Conservation (phyloP, 2,888 invertebrate genomes). For the Epicampocera succincta region DNA sequence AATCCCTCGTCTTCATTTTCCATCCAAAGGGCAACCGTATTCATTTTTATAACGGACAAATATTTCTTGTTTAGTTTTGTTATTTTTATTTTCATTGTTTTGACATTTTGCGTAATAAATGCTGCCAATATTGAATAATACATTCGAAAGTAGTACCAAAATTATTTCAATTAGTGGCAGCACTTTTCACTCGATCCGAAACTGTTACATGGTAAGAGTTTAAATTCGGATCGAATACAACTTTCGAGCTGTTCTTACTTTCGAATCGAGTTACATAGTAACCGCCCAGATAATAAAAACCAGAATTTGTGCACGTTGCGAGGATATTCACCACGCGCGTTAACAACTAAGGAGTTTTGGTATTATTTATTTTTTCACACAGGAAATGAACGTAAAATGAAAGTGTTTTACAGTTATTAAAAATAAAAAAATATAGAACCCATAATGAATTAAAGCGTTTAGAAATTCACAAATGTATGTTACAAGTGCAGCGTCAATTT, state of each 20-base stretch:
- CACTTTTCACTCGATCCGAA: constrained; percentile 25
- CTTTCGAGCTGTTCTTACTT: constrained; percentile 22
- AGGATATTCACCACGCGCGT: no score
- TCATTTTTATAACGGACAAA: constrained; percentile 13
- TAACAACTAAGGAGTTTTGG: no score
- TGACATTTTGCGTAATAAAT: constrained; percentile 24
- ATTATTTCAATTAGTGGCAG: constrained; percentile 27
- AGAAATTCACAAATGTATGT: no score
- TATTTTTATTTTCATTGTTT: constrained; percentile 23
- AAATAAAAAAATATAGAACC: no score
- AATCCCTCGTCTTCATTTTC: constrained; percentile 33
- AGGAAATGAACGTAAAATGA: no score
- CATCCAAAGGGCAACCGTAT: constrained; percentile 22
- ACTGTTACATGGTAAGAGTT: constrained; percentile 20
- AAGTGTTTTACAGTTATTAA: no score
- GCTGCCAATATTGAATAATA: constrained; percentile 26
- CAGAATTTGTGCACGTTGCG: no score
- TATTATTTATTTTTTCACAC: no score
- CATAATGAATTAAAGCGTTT: no score
- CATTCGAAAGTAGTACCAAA: constrained; percentile 32
- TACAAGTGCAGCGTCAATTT: no score
- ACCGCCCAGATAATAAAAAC: no score
- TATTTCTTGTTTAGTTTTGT: background rate
- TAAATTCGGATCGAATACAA: constrained; percentile 15
- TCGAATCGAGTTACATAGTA: constrained; percentile 32